These are phyloP conservation scores for Sardinella longiceps DNA, from an alignment of 2,797 vertebrate species.

Conservation along the genomic window DNA sequence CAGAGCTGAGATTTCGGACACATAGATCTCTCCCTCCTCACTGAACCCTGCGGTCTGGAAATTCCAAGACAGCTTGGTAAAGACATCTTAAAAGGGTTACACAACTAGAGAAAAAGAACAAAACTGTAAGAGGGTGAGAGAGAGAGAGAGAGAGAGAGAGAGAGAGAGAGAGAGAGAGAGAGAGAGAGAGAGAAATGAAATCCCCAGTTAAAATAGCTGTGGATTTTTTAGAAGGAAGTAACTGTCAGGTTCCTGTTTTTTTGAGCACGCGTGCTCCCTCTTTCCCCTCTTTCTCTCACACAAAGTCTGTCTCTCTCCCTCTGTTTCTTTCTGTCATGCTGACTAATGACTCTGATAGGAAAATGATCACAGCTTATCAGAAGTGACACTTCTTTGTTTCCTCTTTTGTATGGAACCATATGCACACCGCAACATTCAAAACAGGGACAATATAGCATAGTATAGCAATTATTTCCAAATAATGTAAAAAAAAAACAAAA, in stretches of 20 bases:
- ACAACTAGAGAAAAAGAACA: not conserved
- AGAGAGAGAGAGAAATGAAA: not conserved
- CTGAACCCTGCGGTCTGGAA: not conserved
- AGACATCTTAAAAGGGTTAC: not conserved
- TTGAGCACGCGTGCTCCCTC: conserved; percentile 17
- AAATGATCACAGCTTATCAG: conserved; percentile 30
- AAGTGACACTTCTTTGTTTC: conserved; percentile 14
- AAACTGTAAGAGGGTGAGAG: not conserved
- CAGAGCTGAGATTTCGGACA: not conserved
- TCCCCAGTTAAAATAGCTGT: conserved; percentile 22
- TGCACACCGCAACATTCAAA: conserved; percentile 1
- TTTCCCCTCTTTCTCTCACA: not conserved
- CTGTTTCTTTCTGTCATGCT: conserved; percentile 10
- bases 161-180: not conserved
- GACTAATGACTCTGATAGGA: conserved; percentile 31
- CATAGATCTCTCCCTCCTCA: not conserved
- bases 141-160: not conserved
- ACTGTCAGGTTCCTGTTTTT: not conserved
- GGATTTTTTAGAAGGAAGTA: conserved; percentile 24
- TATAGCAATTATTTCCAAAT: not conserved
- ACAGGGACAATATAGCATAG: not conserved
- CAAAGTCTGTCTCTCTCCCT: not conserved
- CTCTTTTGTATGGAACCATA: conserved; percentile 9
- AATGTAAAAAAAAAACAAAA: not conserved
- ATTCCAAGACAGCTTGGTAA: not conserved